phyloP scores from a whole-genome alignment of 2,113 vertebrate genomes.

The Urocolius indicus region DNA sequence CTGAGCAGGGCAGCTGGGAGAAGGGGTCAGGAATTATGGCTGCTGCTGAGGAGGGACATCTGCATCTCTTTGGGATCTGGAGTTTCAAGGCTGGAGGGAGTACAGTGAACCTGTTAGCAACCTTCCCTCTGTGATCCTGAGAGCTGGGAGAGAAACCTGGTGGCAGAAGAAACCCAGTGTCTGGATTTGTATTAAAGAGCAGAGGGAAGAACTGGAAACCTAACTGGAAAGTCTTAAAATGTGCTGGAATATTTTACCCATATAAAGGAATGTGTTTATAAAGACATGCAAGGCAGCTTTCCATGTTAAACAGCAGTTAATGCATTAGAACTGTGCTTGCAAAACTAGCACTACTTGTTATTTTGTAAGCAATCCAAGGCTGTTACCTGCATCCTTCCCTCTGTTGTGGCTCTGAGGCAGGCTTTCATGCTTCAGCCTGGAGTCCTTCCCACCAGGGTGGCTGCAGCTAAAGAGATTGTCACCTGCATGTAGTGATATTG shows the following conservation, averaged over 20 bases:
- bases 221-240: not conserved
- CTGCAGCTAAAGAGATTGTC: not conserved
- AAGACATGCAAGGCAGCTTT: not conserved
- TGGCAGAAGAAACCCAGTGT: not conserved
- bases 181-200: not conserved
- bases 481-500: too few relatives aligned
- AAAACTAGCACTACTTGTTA: not conserved
- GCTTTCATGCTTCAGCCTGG: not conserved
- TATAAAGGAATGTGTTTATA: not conserved
- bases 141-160: not conserved
- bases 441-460: not conserved
- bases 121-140: not conserved
- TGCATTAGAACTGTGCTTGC: not conserved
- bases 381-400: not conserved
- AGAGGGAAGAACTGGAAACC: not conserved
- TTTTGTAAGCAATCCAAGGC: not conserved
- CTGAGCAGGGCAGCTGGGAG: not conserved
- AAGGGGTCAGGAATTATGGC: accelerated
- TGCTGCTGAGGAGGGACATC: not conserved
- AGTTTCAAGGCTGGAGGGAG: not conserved
- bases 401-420: not conserved
- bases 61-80: not conserved
- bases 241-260: not conserved
- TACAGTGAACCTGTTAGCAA: not conserved
- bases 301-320: not conserved